Evolutionary conservation across 2,113 vertebrate species (phyloP), one percentile per base, ranked within the genome.

Genomic region (Micronisus gabar): DNA sequence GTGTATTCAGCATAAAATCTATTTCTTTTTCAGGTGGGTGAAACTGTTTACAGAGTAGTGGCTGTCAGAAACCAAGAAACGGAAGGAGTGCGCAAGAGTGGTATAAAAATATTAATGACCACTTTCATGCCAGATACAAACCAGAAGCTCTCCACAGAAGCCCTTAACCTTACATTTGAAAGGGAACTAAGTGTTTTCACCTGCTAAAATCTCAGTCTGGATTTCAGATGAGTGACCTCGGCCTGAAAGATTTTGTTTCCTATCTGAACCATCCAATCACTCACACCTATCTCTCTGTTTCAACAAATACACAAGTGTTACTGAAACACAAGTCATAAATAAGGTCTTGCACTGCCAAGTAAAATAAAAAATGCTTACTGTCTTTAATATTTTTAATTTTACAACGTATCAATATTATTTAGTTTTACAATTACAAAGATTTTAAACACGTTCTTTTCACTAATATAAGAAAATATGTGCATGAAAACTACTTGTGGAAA

Each of bases 151-250:
- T 95, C 81, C 82, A 95, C 75, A 97, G 72, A 94, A 92, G 87
- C 86, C 94, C 79, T 95, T 94, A 97, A 96, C 79, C 87, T 96
- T 47, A 72, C 11, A 4, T 92, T 73, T 96, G 93, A 96, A 97
- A 96, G 89, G 94, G 88, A 97, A 91, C 73, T 84, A 98, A 97
- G 91, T 81, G 86, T 90, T 96, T 97, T 96, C 93, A 94, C 93
- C 88, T 95, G 94, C 93, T 84, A 88, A 96, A 95, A 95, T 56
- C 90, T 65, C 67, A 87, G 85, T 79, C 86, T 97, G 86, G 83
- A 81, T 96, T 97, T 95, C 81, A 95, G 79, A 96, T 80, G 90
- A 94, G 81, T 14, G 58, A 92, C 87, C 87, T 20, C 4, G 27
- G 70, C 70, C 79, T 26, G 53, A 70, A 80, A 85, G 78, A 88